Evolutionary conservation across 1,140 invertebrate species (phyloP).

Genomic region (Megathymus violae): DNA sequence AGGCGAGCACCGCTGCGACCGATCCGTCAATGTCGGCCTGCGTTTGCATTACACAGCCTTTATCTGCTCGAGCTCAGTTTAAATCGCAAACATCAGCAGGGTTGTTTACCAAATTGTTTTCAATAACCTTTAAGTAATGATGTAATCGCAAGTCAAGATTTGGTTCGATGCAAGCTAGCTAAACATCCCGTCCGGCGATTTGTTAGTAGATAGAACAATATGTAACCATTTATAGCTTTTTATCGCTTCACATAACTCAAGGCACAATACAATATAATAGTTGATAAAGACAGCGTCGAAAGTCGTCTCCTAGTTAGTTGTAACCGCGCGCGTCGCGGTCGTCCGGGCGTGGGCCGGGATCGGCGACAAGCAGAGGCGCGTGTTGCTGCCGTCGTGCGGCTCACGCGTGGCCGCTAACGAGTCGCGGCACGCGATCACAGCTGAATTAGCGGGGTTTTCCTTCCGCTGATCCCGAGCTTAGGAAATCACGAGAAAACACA

Average conservation of each 20-base stretch:
- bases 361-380: slow-evolving; percentile 47
- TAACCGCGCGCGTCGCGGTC: slow-evolving; percentile 41
- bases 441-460: slow-evolving; percentile 77
- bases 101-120: slow-evolving; percentile 82
- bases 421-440: slow-evolving; percentile 63
- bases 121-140: slow-evolving; percentile 77
- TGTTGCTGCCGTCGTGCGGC: slow-evolving; percentile 40
- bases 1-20: slow-evolving; percentile 72
- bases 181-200: slow-evolving; percentile 59
- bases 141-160: slow-evolving; percentile 55
- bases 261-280: slow-evolving; percentile 53
- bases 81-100: slow-evolving; percentile 77
- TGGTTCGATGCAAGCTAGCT: slow-evolving; percentile 52
- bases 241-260: slow-evolving; percentile 70
- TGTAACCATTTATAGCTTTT: slow-evolving; percentile 71
- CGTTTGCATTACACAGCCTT: slow-evolving; percentile 80
- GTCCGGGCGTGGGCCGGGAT: slow-evolving; percentile 45
- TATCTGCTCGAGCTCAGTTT: slow-evolving; percentile 73
- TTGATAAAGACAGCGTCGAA: slow-evolving; percentile 62
- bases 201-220: slow-evolving; percentile 67
- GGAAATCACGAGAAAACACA: slow-evolving; percentile 79
- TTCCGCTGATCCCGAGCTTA: slow-evolving; percentile 68
- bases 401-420: slow-evolving; percentile 60
- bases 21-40: slow-evolving; percentile 80
- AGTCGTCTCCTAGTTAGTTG: slow-evolving; percentile 47